Conservation (phyloP, 2,113 vertebrate species). For the Petrocephalus zakoni region DNA sequence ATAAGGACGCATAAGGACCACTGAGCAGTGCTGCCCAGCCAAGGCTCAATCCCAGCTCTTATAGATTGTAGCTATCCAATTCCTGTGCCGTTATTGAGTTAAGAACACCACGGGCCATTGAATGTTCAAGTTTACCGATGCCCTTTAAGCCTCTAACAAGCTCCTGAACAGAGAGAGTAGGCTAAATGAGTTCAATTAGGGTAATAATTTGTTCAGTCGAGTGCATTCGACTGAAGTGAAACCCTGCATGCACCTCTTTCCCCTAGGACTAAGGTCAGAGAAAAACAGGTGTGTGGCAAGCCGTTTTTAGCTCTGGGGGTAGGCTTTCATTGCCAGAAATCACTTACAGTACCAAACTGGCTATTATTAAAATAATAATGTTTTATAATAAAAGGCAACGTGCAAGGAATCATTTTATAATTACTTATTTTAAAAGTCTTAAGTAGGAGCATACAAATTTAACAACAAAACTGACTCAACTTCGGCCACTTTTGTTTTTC, state of each 20-base stretch:
- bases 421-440: not conserved
- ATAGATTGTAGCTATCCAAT: not conserved
- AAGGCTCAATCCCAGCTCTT: not conserved
- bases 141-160: not conserved
- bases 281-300: not conserved
- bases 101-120: not conserved
- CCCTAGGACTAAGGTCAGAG: not conserved
- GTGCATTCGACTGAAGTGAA: constrained; percentile 3
- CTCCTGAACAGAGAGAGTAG: not conserved
- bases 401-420: not conserved
- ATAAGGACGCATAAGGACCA: not conserved
- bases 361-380: not conserved
- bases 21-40: not conserved
- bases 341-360: not conserved
- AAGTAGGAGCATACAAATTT: not conserved
- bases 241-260: not conserved
- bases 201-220: constrained; percentile 11
- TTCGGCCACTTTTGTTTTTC: not conserved
- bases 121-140: not conserved
- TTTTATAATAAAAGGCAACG: not conserved
- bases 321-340: not conserved
- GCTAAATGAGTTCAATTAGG: constrained; percentile 12
- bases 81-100: not conserved
- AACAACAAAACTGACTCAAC: not conserved
- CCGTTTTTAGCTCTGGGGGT: not conserved